Evolutionary conservation across 1,140 invertebrate species (phyloP).

Genomic region (Leptinotarsa undecemlineata): DNA sequence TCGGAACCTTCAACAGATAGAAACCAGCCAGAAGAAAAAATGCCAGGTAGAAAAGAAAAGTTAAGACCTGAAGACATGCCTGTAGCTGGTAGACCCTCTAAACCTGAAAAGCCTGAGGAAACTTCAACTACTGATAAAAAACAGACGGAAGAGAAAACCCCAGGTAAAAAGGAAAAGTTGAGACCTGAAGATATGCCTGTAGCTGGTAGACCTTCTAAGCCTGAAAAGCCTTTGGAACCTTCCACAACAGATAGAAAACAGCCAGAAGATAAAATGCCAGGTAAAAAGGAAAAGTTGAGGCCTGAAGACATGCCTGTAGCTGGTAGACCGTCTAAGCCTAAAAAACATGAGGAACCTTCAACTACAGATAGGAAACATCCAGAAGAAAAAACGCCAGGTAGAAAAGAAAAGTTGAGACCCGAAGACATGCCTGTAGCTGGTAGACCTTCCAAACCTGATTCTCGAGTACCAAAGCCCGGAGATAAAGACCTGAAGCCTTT

Average conservation of each 20-base stretch:
- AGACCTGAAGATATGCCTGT: constrained; percentile 18
- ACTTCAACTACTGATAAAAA: neutral
- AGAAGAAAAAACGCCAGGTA: neutral
- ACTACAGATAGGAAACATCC: neutral
- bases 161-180: constrained; percentile 55
- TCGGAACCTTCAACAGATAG: neutral
- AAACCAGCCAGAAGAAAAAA: constrained; percentile 34
- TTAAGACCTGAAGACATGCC: constrained; percentile 1
- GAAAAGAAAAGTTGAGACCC: neutral
- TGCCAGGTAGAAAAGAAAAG: constrained; percentile 29
- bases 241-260: neutral
- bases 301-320: neutral
- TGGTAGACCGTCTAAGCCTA: neutral
- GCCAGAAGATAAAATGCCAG: neutral
- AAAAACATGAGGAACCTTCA: neutral
- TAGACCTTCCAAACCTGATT: neutral
- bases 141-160: constrained; percentile 33
- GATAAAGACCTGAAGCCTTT: neutral
- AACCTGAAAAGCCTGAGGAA: neutral
- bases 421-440: constrained; percentile 20
- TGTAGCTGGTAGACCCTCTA: constrained; percentile 5
- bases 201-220: constrained; percentile 13
- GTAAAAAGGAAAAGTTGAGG: neutral
- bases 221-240: neutral
- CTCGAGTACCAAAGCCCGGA: neutral